Base-by-base conservation (phyloP, 2,113 vertebrate genomes). In the Aramus guarauna region DNA sequence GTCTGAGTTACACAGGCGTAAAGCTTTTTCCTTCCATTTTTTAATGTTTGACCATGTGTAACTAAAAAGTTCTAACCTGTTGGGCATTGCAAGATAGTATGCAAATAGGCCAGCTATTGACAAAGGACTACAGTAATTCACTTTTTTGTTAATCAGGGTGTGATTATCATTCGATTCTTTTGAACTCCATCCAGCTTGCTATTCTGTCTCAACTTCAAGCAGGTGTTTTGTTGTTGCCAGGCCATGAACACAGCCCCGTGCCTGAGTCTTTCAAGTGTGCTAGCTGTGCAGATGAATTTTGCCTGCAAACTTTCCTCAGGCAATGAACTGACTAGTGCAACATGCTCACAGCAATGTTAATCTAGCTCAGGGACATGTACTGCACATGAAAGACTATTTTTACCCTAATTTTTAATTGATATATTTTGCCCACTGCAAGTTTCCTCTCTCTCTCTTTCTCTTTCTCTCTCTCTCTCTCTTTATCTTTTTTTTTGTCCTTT, bases 231-330 rank as follows among this genome's bases (percentile, higher is more conserved):
- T 56, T 97, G 96, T 90, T 97, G 94, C 93, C 95, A 93, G 94
- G 68, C 96, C 86, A 18, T 63, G 94, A 97, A 95, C 91, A 82
- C 36, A 96, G 92, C 63, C 8, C 56, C 47, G 41, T 64, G 80
- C 81, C 72, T 76, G 87, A 92, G 94, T 97, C 97, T 98, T 98
- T 98, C 97, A 97, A 98, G 98, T 96, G 95, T 88, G 94, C 97
- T 97, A 94, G 96, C 96, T 98, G 97, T 93, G 97, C 97, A 97
- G 97, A 98, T 97, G 98, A 98, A 98, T 98, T 98, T 98, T 95
- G 98, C 98, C 98, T 94, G 96, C 93, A 98, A 98, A 99, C 97
- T 97, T 96, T 99, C 99, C 98, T 98, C 95, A 97, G 99, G 99
- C 98, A 92, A 98, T 95, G 97, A 96, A 97, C 98, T 97, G 98